These are phyloP conservation scores for Thymelicus lineola DNA, from an alignment of 2,888 invertebrate species.

Conservation along the genomic window DNA sequence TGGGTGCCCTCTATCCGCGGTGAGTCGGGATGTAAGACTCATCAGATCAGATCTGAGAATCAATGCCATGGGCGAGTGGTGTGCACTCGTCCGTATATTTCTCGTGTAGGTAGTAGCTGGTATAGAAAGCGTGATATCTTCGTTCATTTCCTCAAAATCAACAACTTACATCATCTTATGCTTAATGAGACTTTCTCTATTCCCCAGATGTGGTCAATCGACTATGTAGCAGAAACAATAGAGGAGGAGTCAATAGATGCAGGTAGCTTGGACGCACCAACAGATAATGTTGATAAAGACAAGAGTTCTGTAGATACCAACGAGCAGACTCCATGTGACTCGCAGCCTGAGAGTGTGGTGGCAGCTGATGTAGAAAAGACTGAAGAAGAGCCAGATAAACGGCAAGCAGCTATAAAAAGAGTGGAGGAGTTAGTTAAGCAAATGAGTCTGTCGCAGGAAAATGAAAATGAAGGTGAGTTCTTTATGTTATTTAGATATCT, in stretches of 20 bases:
- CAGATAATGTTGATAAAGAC: slow-evolving; percentile 59
- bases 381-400: slow-evolving; percentile 64
- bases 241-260: slow-evolving; percentile 78
- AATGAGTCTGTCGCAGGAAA: slow-evolving; percentile 90
- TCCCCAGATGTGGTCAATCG: slow-evolving; percentile 97
- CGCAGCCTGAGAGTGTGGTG: slow-evolving; percentile 51
- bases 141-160: too few species aligned
- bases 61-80: too few species aligned
- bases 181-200: neutral
- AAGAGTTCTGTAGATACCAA: slow-evolving; percentile 51
- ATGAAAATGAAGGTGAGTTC: slow-evolving; percentile 83
- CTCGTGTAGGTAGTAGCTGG: too few species aligned
- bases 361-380: slow-evolving; percentile 56
- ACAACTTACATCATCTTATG: slow-evolving; percentile 60
- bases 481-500: too few species aligned
- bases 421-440: slow-evolving; percentile 90
- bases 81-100: too few species aligned
- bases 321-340: slow-evolving; percentile 55
- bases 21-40: too few species aligned
- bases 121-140: too few species aligned
- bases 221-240: slow-evolving; percentile 88
- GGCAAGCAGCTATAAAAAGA: slow-evolving; percentile 83
- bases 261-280: slow-evolving; percentile 59
- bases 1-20: too few species aligned
- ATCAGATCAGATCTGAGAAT: too few species aligned